These are phyloP conservation scores for Chaitophorus viminalis DNA, from an alignment of 2,888 invertebrate genomes.

Conservation along the genomic window DNA sequence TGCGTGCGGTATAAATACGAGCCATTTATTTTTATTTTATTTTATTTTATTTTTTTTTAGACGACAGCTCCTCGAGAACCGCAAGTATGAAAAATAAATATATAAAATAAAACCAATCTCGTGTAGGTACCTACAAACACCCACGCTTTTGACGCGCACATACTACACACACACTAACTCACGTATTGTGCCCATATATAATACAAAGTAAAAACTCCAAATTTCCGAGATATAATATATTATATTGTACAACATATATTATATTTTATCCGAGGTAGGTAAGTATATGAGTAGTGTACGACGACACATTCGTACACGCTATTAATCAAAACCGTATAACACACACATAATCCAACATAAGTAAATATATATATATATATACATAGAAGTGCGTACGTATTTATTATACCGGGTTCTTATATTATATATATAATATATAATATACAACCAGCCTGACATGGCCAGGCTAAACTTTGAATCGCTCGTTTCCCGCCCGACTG, in stretches of 20 bases:
- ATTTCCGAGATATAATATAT: background rate
- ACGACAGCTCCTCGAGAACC: constrained; percentile 15
- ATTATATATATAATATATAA: no score
- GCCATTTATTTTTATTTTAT: background rate
- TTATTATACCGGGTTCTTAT: background rate
- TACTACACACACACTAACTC: no score
- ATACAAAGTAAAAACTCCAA: background rate
- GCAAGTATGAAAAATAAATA: background rate
- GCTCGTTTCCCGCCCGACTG: background rate
- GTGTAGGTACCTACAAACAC: background rate
- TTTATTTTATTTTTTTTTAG: no score
- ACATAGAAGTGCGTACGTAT: background rate
- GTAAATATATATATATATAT: background rate
- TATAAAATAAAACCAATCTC: constrained; percentile 5
- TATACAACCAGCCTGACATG: constrained; percentile 1
- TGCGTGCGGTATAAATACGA: background rate
- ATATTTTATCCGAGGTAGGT: background rate
- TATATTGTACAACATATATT: background rate
- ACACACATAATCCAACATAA: background rate
- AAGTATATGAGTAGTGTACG: background rate
- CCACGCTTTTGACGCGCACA: background rate
- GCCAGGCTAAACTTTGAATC: constrained; percentile 21
- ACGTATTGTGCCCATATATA: background rate
- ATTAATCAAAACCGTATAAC: constrained; percentile 31
- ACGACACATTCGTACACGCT: background rate